Base-by-base conservation (phyloP, 2,888 invertebrate species). In the Tiphia femorata region DNA sequence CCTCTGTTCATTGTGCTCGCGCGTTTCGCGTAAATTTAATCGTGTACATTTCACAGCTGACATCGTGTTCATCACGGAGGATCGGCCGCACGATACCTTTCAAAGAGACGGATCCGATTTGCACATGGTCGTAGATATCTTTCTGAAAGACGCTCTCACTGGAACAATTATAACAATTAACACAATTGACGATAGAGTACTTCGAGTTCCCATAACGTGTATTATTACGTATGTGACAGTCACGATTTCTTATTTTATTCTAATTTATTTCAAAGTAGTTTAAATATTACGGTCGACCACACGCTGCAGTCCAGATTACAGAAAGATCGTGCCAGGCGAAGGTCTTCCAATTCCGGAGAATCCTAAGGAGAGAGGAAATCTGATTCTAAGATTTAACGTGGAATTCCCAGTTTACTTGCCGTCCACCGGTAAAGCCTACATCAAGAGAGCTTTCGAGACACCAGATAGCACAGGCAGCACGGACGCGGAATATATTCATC, bases 31-130 rank as follows among this genome's bases (percentile, higher is more conserved):
- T 33, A n/a, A 58, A 51, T 49, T 49, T 12, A 40, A 58, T n/a
- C n/a, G n/a, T n/a, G n/a, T n/a, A n/a, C n/a, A n/a, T n/a, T n/a
- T 49, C 33, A 54, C 83, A 80, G 92, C 92, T 20, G 93, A 94
- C 78, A 88, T 94, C 0, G 86, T 93, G 58, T 93, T 94, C 75
- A 85, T 91, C 49, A 90, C 89, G 0, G 89, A 90, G 79, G 93
- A 93, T 67, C 87, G 89, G 54, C 89, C 90, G 0, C 91, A 93
- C 76, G 87, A 89, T 0, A 82, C 83, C 0, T 95, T 89, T 79
- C 80, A 85, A 25, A 86, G 92, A 49, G 88, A 90, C 29, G 89
- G 88, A 1, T 87, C 90, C 68, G 88, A 95, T 82, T 85, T 95
- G 29, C 77, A 90, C 6, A 90, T 90, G 79, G 84, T 85, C 0